A percentile compares a stretch with the other conserved stretches of the same genome.
Evolutionary conservation across 2,113 vertebrate genomes (phyloP).

Genomic region (Sinocyclocheilus anophthalmus): DNA sequence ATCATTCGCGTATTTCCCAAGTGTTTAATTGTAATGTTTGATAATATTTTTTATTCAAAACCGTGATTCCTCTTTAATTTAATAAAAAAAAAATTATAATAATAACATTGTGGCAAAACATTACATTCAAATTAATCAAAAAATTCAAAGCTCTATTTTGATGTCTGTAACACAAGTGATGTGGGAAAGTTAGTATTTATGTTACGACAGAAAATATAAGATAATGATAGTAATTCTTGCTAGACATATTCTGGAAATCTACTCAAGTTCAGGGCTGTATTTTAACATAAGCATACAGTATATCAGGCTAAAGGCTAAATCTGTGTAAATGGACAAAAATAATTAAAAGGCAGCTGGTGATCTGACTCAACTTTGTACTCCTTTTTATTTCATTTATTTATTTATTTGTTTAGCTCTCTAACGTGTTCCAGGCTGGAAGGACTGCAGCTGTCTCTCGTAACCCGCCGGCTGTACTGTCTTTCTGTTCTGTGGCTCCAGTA

Average conservation of each 20-base stretch:
- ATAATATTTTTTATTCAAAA: too few relatives aligned
- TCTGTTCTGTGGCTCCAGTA: background rate
- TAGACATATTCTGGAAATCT: background rate
- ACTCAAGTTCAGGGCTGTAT: background rate
- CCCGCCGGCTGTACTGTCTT: background rate
- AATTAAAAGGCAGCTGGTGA: background rate
- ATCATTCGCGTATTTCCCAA: too few relatives aligned
- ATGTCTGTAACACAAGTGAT: too few relatives aligned
- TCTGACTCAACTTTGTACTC: background rate
- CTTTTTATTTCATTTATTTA: background rate
- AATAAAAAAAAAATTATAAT: too few relatives aligned
- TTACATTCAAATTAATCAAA: too few relatives aligned
- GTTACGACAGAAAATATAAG: too few relatives aligned
- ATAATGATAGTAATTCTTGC: background rate
- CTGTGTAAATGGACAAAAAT: too few relatives aligned
- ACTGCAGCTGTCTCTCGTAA: conserved; percentile 2
- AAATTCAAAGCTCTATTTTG: too few relatives aligned
- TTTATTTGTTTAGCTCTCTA: background rate
- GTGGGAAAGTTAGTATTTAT: too few relatives aligned
- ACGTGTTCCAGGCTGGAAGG: background rate
- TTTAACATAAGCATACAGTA: background rate
- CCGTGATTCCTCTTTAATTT: too few relatives aligned
- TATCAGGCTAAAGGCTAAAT: background rate
- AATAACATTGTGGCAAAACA: too few relatives aligned
- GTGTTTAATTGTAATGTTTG: too few relatives aligned